Percentiles rank a stretch among this genome's conserved stretches.
These are phyloP conservation scores for Eupithecia dodoneata DNA, from an alignment of 2,888 invertebrate genomes.

Conservation along the genomic window DNA sequence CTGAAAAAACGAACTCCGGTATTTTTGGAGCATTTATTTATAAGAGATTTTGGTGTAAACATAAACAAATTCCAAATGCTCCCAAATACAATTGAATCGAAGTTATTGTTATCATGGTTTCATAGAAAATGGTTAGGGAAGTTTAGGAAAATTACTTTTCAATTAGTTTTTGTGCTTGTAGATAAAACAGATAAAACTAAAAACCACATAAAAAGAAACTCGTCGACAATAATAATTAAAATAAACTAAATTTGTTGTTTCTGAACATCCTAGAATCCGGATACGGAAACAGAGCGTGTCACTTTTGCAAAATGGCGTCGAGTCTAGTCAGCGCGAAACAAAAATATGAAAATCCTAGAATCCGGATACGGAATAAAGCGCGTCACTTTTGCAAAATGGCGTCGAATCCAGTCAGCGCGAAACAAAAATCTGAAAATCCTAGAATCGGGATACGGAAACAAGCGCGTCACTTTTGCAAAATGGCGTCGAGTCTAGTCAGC, in stretches of 20 bases:
- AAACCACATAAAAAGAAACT: no score
- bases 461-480: conserved; percentile 60
- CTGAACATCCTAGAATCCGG: conserved; percentile 16
- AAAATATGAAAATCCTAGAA: conserved; percentile 6
- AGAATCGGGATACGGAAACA: conserved; percentile 24
- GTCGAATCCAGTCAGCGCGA: conserved; percentile 61
- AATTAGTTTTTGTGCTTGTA: no score
- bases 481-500: conserved; percentile 64
- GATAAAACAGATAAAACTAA: no score
- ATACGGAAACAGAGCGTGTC: conserved; percentile 21
- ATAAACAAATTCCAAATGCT: no score
- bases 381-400: conserved; percentile 67
- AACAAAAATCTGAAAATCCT: conserved; percentile 37
- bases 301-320: conserved; percentile 70
- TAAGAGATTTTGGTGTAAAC: no score
- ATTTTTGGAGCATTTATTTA: no score
- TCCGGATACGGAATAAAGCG: conserved; percentile 26
- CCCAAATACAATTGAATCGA: no score
- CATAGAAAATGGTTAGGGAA: no score
- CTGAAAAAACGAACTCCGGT: no score
- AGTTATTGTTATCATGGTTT: no score
- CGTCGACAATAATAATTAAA: no score
- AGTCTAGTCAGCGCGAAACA: conserved; percentile 61
- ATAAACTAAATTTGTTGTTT: neutral
- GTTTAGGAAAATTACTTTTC: no score